Evolutionary conservation across 2,888 invertebrate species (phyloP).

Genomic region (Drosophila gaucha): DNA sequence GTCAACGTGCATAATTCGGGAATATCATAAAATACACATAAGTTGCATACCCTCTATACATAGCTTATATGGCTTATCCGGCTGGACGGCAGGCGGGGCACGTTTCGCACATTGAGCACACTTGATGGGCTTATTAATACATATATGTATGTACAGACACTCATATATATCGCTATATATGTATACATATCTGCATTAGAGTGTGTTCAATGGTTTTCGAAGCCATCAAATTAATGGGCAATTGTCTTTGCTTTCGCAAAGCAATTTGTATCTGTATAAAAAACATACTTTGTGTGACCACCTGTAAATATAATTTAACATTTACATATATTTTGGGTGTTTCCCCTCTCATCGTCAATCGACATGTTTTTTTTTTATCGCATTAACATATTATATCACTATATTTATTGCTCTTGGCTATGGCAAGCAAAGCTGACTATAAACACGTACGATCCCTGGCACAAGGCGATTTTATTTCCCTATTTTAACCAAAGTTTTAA

Average conservation of each 20-base stretch:
- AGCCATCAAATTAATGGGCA: conserved; percentile 36
- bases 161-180: neutral
- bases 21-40: conserved; percentile 52
- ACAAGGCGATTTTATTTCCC: conserved; percentile 13
- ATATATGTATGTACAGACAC: conserved; percentile 13
- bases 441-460: conserved; percentile 50
- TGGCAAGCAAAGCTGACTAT: conserved; percentile 15
- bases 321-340: neutral
- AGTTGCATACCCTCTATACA: neutral
- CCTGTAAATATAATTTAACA: too few relatives aligned
- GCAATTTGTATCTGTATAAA: too few relatives aligned
- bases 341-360: neutral
- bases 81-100: conserved; percentile 16
- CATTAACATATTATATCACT: conserved; percentile 29
- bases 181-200: neutral
- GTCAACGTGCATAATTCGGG: conserved; percentile 44
- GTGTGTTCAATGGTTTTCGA: conserved; percentile 24
- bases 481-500: conserved; percentile 11
- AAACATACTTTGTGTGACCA: neutral
- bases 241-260: conserved; percentile 11
- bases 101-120: conserved; percentile 20
- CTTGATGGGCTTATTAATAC: conserved; percentile 42
- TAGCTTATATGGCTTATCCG: conserved; percentile 3
- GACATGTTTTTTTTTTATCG: conserved; percentile 20
- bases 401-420: conserved; percentile 19